Percentiles rank a stretch among this genome's conserved stretches.
Evolutionary conservation across 2,113 vertebrate genomes (phyloP).

Genomic region (Varanus komodoensis): DNA sequence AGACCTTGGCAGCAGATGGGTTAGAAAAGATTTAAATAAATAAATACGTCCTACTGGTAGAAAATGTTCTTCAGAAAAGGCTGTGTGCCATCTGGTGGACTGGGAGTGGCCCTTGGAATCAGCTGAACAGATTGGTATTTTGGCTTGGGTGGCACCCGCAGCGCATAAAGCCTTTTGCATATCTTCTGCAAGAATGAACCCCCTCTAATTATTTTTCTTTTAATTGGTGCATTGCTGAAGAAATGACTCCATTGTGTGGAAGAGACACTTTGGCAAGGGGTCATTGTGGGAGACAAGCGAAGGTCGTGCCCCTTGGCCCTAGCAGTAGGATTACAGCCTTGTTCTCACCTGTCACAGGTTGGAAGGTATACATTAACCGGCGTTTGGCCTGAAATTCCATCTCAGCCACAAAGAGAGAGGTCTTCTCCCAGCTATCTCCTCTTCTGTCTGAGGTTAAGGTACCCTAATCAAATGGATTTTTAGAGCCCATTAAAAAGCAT

Average conservation of each 20-base stretch:
- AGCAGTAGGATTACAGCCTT: background rate
- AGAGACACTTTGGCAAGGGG: background rate
- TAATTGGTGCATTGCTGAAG: background rate
- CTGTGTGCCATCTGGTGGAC: too few species aligned
- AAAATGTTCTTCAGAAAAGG: too few species aligned
- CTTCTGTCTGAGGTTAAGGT: background rate
- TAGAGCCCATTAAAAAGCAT: slow-evolving; percentile 50
- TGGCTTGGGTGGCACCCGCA: too few species aligned
- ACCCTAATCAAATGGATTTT: slow-evolving; percentile 35
- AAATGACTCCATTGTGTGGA: background rate
- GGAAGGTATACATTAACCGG: background rate
- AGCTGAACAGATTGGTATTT: too few species aligned
- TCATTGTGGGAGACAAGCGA: background rate
- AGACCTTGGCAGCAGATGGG: too few species aligned
- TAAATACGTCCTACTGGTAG: too few species aligned
- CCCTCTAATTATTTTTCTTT: background rate
- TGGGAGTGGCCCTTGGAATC: too few species aligned
- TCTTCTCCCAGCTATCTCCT: background rate
- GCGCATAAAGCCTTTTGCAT: too few species aligned
- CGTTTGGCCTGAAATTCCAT: background rate
- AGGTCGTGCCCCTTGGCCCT: background rate
- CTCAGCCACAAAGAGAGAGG: background rate
- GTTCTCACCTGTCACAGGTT: background rate
- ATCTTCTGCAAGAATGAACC: background rate
- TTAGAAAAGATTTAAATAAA: too few species aligned